Evolutionary conservation across 2,113 vertebrate species (phyloP).

Genomic region (Corydoras maculifer): DNA sequence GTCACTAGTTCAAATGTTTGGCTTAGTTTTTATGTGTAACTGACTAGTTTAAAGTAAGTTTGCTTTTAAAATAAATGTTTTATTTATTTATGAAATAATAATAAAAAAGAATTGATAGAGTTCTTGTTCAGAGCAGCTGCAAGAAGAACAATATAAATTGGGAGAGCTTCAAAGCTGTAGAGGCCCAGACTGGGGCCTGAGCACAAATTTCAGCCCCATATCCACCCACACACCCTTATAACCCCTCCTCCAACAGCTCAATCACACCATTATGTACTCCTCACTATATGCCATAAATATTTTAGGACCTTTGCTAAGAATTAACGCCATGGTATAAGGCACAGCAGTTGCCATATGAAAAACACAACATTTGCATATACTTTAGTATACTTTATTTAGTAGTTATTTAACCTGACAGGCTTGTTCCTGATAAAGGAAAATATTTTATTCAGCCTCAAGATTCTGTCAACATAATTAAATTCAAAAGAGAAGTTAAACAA

Average conservation of each 20-base stretch:
- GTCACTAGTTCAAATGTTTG: too few relatives aligned
- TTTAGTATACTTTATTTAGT: constrained; percentile 5
- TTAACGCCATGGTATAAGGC: constrained; percentile 6
- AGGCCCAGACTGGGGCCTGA: constrained; percentile 55
- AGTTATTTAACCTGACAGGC: background rate
- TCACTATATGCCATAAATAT: constrained; percentile 5
- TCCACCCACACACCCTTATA: constrained; percentile 19
- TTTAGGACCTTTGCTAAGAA: constrained; percentile 5
- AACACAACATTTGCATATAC: constrained; percentile 19
- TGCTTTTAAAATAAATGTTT: constrained; percentile 3
- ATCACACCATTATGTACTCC: constrained; percentile 17
- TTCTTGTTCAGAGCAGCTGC: constrained; percentile 51
- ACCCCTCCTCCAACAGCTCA: background rate
- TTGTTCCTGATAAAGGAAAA: constrained; percentile 16
- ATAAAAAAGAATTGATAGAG: too few relatives aligned
- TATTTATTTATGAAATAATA: background rate
- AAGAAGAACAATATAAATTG: constrained; percentile 59
- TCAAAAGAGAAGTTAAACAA: constrained; percentile 9
- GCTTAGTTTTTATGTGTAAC: too few relatives aligned
- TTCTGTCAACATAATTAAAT: background rate
- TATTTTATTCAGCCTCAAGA: constrained; percentile 12
- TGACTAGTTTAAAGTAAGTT: too few relatives aligned
- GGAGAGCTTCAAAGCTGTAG: constrained; percentile 49
- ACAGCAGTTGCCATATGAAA: constrained; percentile 18
- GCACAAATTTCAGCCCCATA: constrained; percentile 46